Evolutionary conservation across 92 coral and sea anemone genomes (phyloP).

Genomic region (Isaurus tuberculatus): DNA sequence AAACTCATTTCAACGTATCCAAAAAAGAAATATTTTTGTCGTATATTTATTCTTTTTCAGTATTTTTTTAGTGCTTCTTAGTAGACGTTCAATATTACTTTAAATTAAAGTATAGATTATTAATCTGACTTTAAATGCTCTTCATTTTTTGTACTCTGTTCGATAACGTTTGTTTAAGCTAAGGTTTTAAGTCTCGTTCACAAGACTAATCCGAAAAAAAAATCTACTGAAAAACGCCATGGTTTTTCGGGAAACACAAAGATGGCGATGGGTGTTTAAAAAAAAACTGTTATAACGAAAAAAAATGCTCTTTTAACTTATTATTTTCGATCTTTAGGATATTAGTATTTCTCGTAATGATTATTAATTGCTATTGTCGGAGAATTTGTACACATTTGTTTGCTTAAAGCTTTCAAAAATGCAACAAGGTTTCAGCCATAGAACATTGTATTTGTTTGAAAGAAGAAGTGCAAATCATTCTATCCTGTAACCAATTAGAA

Average conservation of each 20-base stretch:
- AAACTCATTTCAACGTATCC: neutral
- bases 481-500: neutral
- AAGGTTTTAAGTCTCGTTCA: neutral
- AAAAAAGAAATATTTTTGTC: neutral
- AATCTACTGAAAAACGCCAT: neutral
- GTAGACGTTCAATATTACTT: neutral
- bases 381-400: conserved; percentile 50
- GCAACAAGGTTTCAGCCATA: neutral
- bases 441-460: conserved; percentile 23
- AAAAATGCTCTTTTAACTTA: conserved; percentile 15
- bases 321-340: conserved; percentile 27
- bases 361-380: conserved; percentile 47
- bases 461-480: neutral
- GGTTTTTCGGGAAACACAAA: neutral
- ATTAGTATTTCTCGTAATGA: conserved; percentile 33
- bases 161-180: neutral
- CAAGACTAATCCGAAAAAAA: neutral
- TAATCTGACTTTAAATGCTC: neutral
- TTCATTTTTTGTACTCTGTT: neutral
- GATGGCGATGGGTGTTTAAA: neutral
- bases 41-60: neutral
- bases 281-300: neutral
- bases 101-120: neutral
- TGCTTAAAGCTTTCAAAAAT: conserved; percentile 43
- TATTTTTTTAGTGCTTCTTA: neutral